Percentiles rank a stretch among this genome's conserved stretches.
These are phyloP conservation scores for Pentalonia nigronervosa DNA, from an alignment of 1,140 invertebrate genomes.

Conservation along the genomic window DNA sequence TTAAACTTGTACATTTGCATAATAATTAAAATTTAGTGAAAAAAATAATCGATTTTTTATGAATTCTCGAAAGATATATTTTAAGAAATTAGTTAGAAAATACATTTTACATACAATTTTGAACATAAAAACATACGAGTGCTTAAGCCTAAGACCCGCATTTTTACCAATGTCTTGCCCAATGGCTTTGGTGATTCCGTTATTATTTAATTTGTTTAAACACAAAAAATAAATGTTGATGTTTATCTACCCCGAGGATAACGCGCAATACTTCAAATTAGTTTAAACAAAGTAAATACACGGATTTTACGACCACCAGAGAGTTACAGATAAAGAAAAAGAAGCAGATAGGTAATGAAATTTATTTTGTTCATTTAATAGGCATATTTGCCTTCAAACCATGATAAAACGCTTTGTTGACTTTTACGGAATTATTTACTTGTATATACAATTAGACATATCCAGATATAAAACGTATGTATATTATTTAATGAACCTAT, in stretches of 20 bases:
- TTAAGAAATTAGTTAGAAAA: neutral
- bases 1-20: neutral
- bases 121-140: neutral
- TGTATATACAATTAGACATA: neutral
- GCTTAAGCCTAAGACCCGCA: neutral
- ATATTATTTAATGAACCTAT: neutral
- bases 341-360: neutral
- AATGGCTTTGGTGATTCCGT: neutral
- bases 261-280: neutral
- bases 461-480: neutral
- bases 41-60: neutral
- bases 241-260: neutral
- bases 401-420: neutral
- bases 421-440: neutral
- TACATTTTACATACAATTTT: neutral
- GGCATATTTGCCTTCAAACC: neutral
- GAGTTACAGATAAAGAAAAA: neutral
- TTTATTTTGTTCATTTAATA: constrained; percentile 15
- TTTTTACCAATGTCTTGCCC: no score
- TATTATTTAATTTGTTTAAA: neutral
- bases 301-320: neutral
- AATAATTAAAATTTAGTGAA: neutral
- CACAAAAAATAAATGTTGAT: neutral
- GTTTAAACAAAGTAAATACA: constrained; percentile 23
- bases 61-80: neutral